Base-by-base conservation (phyloP, 2,888 invertebrate species). In the Pandemis heparana region DNA sequence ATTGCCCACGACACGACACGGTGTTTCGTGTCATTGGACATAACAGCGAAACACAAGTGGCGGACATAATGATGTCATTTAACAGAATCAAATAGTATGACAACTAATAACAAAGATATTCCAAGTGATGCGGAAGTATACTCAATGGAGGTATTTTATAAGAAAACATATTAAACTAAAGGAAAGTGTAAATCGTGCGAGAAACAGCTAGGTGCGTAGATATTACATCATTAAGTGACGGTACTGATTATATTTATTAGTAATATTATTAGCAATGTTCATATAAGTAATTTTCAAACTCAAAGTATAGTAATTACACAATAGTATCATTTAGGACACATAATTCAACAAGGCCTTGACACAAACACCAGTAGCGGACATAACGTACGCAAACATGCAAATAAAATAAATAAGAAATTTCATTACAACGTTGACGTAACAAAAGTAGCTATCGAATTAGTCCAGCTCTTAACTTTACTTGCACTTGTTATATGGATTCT, bases 1-100 rank as follows among this genome's bases (percentile, higher is more conserved):
- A 65, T 8, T 53, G 60, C 60, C 64, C 64, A 69, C 12, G 23
- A 32, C 23, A 23, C 23, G 46, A 65, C 69, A 74, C 70, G 74
- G 38, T 65, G 43, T 48, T 64, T 65, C 74, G 70, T 70, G 74
- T 65, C 43, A 10, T 65, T 16, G 16, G 5, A 32, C n/a, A 63
- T 63, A 39, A 16, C 14, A 23, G 16, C 8, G n/a, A 67, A n/a
- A 59, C 18, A 18, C 23, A 32, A 32, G 23, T 23, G 9, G 1
- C 23, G 12, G 23, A 56, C 23, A 5, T 18, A 39, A 62, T 62
- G 14, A 69, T 59, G 18, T 61, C 12, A 48, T 48, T 38, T 32
- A 39, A 18, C 16, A 51, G 51, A 43, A 43, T 43, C 12, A 1
- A 43, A 10, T 43, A 43, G 43, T 43, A 12, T 4, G 12, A 43